These are phyloP conservation scores for Pedetes capensis DNA, from an alignment of 2,113 vertebrate species.

Conservation along the genomic window DNA sequence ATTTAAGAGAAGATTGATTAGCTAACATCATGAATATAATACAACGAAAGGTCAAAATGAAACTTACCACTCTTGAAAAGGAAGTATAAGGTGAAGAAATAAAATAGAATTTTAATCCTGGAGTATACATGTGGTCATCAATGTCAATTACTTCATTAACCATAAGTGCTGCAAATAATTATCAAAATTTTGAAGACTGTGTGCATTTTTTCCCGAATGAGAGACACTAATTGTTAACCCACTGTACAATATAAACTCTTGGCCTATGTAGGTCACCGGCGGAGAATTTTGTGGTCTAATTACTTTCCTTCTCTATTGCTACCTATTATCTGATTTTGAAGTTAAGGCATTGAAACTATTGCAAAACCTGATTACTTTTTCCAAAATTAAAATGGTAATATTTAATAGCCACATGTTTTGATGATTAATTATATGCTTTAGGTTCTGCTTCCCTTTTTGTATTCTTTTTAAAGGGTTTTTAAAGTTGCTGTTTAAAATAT, in stretches of 20 bases:
- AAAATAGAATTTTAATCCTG: background rate
- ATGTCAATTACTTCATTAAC: background rate
- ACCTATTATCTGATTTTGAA: constrained; percentile 15
- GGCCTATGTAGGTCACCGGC: background rate
- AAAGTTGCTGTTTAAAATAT: background rate
- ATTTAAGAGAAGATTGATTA: constrained; percentile 41
- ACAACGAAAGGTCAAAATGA: constrained; percentile 12
- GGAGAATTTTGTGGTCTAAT: background rate
- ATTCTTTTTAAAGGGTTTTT: background rate
- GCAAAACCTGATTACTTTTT: background rate
- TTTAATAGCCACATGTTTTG: constrained; percentile 34
- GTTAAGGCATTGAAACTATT: background rate
- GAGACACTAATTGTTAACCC: no score
- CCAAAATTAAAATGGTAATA: background rate
- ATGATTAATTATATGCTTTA: background rate
- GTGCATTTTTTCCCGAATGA: background rate
- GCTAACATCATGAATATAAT: constrained; percentile 39
- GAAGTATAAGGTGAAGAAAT: constrained; percentile 19
- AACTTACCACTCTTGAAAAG: background rate
- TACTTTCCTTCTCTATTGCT: background rate
- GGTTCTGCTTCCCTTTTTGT: background rate
- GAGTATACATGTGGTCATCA: background rate
- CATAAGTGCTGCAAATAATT: background rate
- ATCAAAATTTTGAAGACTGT: background rate
- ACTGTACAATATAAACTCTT: background rate